phyloP scores from a whole-genome alignment of 2,113 vertebrate species.

The Desmodus rotundus region DNA sequence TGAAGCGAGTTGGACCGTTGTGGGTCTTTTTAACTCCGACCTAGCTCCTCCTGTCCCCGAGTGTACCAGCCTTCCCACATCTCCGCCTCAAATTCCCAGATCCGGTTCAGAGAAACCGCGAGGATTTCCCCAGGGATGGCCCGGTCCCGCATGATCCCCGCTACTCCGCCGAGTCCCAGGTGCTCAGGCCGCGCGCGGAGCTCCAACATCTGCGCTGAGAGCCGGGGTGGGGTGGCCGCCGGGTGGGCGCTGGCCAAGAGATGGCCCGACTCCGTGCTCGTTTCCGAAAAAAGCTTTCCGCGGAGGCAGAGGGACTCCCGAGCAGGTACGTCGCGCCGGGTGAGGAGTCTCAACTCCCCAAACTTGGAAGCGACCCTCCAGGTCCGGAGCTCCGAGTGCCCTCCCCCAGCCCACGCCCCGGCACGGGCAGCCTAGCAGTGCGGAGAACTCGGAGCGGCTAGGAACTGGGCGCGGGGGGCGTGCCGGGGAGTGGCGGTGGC shows the following conservation, averaged over 20 bases:
- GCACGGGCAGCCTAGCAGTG: neutral
- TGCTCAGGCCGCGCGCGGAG: neutral
- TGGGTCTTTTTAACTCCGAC: neutral
- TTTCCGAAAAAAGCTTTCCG: neutral
- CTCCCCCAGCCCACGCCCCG: neutral
- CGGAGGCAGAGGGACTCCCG: neutral
- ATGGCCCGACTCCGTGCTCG: too few species aligned
- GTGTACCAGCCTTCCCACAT: neutral
- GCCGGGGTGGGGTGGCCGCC: neutral
- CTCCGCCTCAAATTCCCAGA: neutral
- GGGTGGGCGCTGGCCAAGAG: neutral
- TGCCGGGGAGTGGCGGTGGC: neutral
- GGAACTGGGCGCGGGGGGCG: neutral
- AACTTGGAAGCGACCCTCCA: neutral
- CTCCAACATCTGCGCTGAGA: neutral
- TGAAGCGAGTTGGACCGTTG: neutral
- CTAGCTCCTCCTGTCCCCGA: neutral
- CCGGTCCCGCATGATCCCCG: neutral
- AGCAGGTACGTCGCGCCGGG: neutral
- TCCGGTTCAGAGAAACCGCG: neutral
- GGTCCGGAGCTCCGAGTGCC: neutral
- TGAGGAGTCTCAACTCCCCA: neutral
- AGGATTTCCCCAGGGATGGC: neutral
- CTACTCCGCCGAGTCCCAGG: neutral
- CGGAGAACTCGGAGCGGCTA: neutral